Evolutionary conservation across 2,888 invertebrate genomes (phyloP).

Genomic region (Molorchus minor): DNA sequence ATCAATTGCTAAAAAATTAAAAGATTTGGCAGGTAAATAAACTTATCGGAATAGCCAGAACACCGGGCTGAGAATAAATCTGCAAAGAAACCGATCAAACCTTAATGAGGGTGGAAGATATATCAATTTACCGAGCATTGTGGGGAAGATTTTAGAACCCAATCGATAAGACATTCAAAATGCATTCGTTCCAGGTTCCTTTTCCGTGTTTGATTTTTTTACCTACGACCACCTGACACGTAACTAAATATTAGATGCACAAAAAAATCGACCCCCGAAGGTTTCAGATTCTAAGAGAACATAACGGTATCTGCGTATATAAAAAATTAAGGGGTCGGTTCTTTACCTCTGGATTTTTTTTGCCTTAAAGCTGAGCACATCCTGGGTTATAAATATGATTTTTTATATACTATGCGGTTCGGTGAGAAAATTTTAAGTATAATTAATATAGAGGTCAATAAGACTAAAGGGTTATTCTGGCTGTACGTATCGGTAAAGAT

Average conservation of each 20-base stretch:
- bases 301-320: slow-evolving; percentile 30
- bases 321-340: slow-evolving; percentile 29
- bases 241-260: slow-evolving; percentile 42
- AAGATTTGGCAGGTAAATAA: slow-evolving; percentile 17
- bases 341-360: slow-evolving; percentile 12
- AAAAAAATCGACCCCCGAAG: slow-evolving; percentile 29
- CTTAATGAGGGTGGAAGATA: slow-evolving; percentile 34
- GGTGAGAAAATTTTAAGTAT: slow-evolving; percentile 9
- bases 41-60: neutral
- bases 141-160: slow-evolving; percentile 10
- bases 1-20: slow-evolving; percentile 3
- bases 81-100: slow-evolving; percentile 15
- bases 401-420: slow-evolving; percentile 6
- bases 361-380: slow-evolving; percentile 9
- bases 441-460: slow-evolving; percentile 1
- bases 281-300: slow-evolving; percentile 9
- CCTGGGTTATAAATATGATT: slow-evolving; percentile 22
- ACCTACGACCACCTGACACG: slow-evolving; percentile 44
- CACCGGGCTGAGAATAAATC: slow-evolving; percentile 5
- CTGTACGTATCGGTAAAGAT: too few species aligned
- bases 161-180: slow-evolving; percentile 17
- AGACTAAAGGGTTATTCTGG: neutral
- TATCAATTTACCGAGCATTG: slow-evolving; percentile 41
- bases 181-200: slow-evolving; percentile 18
- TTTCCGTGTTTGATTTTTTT: slow-evolving; percentile 39